phyloP scores from a whole-genome alignment of 2,888 invertebrate genomes.

The Psococerastis gibbosa region DNA sequence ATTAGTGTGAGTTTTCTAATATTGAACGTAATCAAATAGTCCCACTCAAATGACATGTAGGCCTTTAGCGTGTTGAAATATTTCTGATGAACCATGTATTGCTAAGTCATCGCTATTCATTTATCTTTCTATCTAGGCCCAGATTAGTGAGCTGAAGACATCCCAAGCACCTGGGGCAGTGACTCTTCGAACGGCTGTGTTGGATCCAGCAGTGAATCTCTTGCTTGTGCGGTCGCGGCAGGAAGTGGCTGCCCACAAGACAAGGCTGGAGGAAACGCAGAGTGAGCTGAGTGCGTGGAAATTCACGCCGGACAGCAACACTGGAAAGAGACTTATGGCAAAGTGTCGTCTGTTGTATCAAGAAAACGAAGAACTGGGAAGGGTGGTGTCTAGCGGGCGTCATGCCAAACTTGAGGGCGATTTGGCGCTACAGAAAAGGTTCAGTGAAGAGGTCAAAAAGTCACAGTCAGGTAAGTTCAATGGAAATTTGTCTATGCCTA shows the following conservation, averaged over 20 bases:
- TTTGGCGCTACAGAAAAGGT: slow-evolving; percentile 82
- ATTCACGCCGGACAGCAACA: slow-evolving; percentile 97
- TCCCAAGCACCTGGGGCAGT: slow-evolving; percentile 61
- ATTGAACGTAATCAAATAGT: too few species aligned
- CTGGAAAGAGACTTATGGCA: slow-evolving; percentile 94
- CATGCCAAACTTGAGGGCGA: slow-evolving; percentile 92
- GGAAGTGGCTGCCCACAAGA: slow-evolving; percentile 74
- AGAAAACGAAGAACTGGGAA: slow-evolving; percentile 93
- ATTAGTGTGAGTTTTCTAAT: too few species aligned
- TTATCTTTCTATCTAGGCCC: too few species aligned
- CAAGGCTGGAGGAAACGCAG: slow-evolving; percentile 88
- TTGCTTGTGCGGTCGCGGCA: slow-evolving; percentile 77
- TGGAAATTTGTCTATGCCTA: too few species aligned
- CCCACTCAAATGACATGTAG: too few species aligned
- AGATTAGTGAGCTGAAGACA: slow-evolving; percentile 83
- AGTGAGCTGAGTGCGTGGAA: slow-evolving; percentile 97
- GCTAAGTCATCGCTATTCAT: too few species aligned
- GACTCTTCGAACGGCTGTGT: slow-evolving; percentile 58
- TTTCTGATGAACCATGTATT: too few species aligned
- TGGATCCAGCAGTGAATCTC: slow-evolving; percentile 92
- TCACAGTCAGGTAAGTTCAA: slow-evolving; percentile 79
- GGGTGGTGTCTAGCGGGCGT: slow-evolving; percentile 85
- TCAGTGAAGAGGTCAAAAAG: slow-evolving; percentile 90
- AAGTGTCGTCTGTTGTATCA: slow-evolving; percentile 87
- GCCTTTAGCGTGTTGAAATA: too few species aligned